Conservation (phyloP, 2,888 invertebrate species). For the Drosophila melanosoma region DNA sequence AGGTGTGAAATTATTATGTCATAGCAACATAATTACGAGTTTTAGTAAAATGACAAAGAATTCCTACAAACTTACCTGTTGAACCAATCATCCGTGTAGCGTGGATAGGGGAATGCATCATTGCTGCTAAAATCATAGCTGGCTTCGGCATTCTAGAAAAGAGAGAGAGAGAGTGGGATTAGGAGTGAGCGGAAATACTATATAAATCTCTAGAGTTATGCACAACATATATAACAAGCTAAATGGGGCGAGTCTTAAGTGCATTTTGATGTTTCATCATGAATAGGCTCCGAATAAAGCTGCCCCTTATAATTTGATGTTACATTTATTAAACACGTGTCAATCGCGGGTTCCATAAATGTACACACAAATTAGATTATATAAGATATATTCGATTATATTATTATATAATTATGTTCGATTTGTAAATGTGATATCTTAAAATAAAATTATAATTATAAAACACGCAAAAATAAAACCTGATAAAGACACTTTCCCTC, state of each 20-base stretch:
- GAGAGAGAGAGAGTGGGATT: not conserved
- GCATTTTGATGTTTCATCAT: conserved; percentile 41
- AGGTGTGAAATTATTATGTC: not conserved
- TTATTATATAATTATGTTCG: no score
- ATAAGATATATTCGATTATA: no score
- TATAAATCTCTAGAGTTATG: conserved; percentile 3
- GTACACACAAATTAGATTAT: not conserved
- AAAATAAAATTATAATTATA: not conserved
- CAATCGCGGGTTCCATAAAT: not conserved
- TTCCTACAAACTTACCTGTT: conserved; percentile 91
- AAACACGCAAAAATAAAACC: not conserved
- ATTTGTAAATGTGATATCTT: no score
- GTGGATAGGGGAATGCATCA: conserved; percentile 98
- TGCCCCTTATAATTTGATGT: conserved; percentile 15
- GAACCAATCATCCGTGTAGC: conserved; percentile 99
- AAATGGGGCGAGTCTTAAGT: conserved; percentile 34
- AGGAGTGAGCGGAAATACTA: not conserved
- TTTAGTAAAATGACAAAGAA: conserved; percentile 12
- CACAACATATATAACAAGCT: conserved; percentile 8
- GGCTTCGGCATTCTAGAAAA: conserved; percentile 95
- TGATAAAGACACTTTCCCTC: not conserved
- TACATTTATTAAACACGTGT: conserved; percentile 3
- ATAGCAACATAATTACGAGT: not conserved
- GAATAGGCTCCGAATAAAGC: conserved; percentile 9
- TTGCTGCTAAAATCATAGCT: conserved; percentile 99